A percentile compares a stretch with the other conserved stretches of the same genome.
phyloP scores from a whole-genome alignment of 1,140 invertebrate species.

The Planococcus citri region DNA sequence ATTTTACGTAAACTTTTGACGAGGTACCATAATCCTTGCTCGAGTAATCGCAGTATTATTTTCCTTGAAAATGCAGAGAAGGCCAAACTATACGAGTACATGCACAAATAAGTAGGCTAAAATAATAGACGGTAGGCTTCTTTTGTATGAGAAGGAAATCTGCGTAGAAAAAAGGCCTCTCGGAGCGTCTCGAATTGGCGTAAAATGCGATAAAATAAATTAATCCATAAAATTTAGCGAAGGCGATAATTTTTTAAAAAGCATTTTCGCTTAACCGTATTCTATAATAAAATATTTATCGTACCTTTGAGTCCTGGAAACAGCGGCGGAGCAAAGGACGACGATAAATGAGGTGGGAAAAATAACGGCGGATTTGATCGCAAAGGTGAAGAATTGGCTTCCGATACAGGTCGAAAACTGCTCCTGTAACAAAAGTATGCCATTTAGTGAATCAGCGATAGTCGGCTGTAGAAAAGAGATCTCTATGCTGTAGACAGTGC shows the following conservation, averaged over 20 bases:
- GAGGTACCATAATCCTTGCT: not conserved
- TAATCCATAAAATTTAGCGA: too few species aligned
- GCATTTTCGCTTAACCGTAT: not conserved
- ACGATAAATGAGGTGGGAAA: slow-evolving; percentile 63
- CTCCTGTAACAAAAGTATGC: slow-evolving; percentile 36
- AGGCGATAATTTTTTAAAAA: too few species aligned
- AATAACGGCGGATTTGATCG: slow-evolving; percentile 52
- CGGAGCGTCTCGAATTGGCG: too few species aligned
- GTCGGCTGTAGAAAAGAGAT: too few species aligned
- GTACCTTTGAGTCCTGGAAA: slow-evolving; percentile 63
- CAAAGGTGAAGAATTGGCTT: slow-evolving; percentile 35
- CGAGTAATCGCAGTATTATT: not conserved
- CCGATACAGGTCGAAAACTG: slow-evolving; percentile 49
- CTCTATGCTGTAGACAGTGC: not conserved
- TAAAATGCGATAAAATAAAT: too few species aligned
- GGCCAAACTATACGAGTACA: too few species aligned
- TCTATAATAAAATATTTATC: slow-evolving; percentile 21
- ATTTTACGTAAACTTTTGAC: not conserved
- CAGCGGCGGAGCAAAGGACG: slow-evolving; percentile 63
- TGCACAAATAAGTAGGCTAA: too few species aligned
- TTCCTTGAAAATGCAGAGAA: too few species aligned
- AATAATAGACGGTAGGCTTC: too few species aligned
- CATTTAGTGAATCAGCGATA: not conserved
- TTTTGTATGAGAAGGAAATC: not conserved
- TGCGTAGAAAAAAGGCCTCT: not conserved